Evolutionary conservation across 2,113 vertebrate genomes (phyloP).

Genomic region (Passer montanus): DNA sequence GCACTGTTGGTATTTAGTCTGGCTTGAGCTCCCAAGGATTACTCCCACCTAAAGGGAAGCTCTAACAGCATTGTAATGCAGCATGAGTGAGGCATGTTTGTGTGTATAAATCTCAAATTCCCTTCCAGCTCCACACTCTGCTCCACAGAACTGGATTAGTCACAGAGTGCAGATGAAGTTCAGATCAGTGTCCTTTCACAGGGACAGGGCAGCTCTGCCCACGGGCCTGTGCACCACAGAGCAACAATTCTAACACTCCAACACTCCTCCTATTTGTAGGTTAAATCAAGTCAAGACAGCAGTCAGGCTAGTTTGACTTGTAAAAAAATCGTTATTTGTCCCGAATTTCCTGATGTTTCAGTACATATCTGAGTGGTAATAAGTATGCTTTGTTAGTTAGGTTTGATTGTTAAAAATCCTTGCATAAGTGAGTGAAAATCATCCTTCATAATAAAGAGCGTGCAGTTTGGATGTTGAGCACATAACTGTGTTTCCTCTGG

Average conservation of each 20-base stretch:
- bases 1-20: neutral
- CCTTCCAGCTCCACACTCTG: neutral
- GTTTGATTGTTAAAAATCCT: neutral
- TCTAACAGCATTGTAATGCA: neutral
- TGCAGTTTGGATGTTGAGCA: neutral
- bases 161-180: neutral
- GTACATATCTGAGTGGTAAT: neutral
- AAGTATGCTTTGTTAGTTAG: neutral
- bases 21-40: neutral
- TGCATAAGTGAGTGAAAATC: neutral
- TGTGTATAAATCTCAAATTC: neutral
- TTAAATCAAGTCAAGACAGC: neutral
- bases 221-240: neutral
- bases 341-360: neutral
- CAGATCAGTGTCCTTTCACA: neutral
- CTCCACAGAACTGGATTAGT: neutral
- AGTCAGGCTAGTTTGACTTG: neutral
- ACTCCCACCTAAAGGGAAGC: neutral
- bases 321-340: neutral
- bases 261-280: neutral
- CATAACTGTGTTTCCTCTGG: accelerated
- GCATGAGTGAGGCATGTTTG: neutral
- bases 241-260: neutral
- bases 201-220: neutral
- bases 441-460: neutral